Base-by-base conservation (phyloP, 2,113 vertebrate species). In the Seriola aureovittata region DNA sequence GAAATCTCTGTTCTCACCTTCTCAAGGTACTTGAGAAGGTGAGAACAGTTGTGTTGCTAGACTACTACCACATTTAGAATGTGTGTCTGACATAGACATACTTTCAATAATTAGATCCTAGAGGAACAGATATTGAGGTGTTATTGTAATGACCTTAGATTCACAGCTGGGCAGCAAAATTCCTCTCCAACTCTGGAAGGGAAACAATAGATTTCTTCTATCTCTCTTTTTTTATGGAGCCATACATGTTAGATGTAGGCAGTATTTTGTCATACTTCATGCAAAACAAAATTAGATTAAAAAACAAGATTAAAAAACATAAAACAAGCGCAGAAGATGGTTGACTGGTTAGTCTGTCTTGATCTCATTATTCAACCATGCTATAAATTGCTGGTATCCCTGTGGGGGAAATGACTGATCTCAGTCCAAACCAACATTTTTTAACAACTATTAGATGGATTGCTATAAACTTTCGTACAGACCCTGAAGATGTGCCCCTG, bases 81-180 rank as follows among this genome's bases (percentile, higher is more conserved):
- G 60, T 79, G 63, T 23, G 23, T 44, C 69, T 34, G 62, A 65
- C n/a, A 16, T 38, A 11, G 34, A 36, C 32, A 67, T 68, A 71
- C 44, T 7, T 80, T 84, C 66, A 89, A 73, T 89, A 88, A 91
- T 88, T 71, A 86, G 70, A 59, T 63, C 50, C 57, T 59, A 13
- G 14, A 72, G 79, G 72, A 64, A 59, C 44, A 55, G 75, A 59
- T 54, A 65, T 67, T 71, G 64, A 78, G 67, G 63, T 16, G 55
- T 84, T 72, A 79, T 72, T 82, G 40, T 85, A 72, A 82, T 60
- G 60, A 21, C 65, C 46, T 68, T 29, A 29, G 29, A 29, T 29
- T 29, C 29, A 29, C 29, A 69, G 59, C 68, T 64, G 52, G 65
- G 13, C n/a, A 71, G 50, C 32, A 71, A 50, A 63, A 63, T 63